Percentiles rank a stretch among this genome's conserved stretches.
Conservation (phyloP, 2,888 invertebrate genomes). For the Choreutis nemorana region DNA sequence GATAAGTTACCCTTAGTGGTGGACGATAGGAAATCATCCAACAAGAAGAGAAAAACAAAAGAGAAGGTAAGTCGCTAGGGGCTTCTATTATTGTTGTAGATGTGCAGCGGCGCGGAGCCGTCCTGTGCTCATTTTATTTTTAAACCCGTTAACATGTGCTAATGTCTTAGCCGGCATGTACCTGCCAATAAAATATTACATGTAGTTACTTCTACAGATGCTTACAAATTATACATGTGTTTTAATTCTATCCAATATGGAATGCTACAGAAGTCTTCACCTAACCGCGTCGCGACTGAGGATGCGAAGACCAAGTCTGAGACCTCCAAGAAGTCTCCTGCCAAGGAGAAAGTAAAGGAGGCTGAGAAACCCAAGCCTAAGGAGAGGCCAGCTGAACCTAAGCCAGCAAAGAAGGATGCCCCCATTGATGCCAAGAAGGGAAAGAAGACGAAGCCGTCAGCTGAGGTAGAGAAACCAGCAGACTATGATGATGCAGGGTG, state of each 20-base stretch:
- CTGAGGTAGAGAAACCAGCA: slow-evolving; percentile 70
- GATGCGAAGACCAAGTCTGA: slow-evolving; percentile 69
- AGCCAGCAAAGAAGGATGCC: slow-evolving; percentile 48
- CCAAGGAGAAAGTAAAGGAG: slow-evolving; percentile 59
- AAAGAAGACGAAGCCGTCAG: slow-evolving; percentile 65
- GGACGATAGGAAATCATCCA: slow-evolving; percentile 73
- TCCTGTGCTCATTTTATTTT: slow-evolving; percentile 58
- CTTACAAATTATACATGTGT: slow-evolving; percentile 1
- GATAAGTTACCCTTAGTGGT: slow-evolving; percentile 71
- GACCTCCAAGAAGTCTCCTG: slow-evolving; percentile 62
- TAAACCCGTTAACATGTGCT: slow-evolving; percentile 50
- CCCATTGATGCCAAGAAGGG: slow-evolving; percentile 57
- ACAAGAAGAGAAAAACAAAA: slow-evolving; percentile 74
- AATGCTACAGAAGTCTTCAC: slow-evolving; percentile 69
- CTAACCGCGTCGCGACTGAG: slow-evolving; percentile 67
- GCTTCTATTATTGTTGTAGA: slow-evolving; percentile 21
- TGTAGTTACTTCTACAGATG: neutral
- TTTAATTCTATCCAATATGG: no score
- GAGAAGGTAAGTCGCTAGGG: slow-evolving; percentile 78
- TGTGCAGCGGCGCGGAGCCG: slow-evolving; percentile 22
- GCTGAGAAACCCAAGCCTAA: slow-evolving; percentile 57
- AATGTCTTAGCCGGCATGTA: slow-evolving; percentile 21
- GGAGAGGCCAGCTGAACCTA: slow-evolving; percentile 37
- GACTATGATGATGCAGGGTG: slow-evolving; percentile 80
- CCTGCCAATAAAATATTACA: neutral